Base-by-base conservation (phyloP, 2,797 vertebrate species). In the Garrulus glandarius region DNA sequence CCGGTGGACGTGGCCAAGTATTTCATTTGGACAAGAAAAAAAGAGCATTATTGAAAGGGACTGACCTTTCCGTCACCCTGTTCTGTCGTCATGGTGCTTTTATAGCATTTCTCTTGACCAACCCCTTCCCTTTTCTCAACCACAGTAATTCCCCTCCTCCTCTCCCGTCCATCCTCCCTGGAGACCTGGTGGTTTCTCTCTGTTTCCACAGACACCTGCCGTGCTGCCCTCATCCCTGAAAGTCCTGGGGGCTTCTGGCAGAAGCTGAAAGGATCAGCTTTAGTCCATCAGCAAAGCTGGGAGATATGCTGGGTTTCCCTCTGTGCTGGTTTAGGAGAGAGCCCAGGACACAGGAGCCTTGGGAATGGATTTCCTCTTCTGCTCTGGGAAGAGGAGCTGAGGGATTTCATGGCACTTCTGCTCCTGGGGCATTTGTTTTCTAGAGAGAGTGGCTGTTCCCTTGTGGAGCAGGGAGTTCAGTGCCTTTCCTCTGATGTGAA, bases 1-100 rank as follows among this genome's bases (percentile, higher is more conserved):
- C 87, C 89, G 91, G 97, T 97, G 98, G 98, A 98, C 98, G 87
- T 94, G 97, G 95, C 95, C 96, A 96, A 96, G 96, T 95, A 93
- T 96, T 96, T 95, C 92, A 90, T 96, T 94, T 95, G 90, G 92
- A 95, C 94, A 79, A 94, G 84, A 68, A 84, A 95, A 83, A 89
- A 87, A 96, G 95, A 85, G 93, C 81, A 32, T 96, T 97, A 95
- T 94, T 97, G 97, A 96, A 95, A 97, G 94, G 80, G 91, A 52
- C 76, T 97, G 97, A 98, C 97, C 97, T 97, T 84, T 97, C 88
- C 89, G 91, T 97, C 96, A 97, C 95, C 96, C 96, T 96, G 9
- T 36, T 89, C 94, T 95, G 96, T 97, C 81, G 96, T 96, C 96
- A 96, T 95, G 96, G 96, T 96, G 96, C 95, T 94, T 97, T 97